phyloP scores from a whole-genome alignment of 64 coral and sea anemone genomes.

The Catalaphyllia jardinei region DNA sequence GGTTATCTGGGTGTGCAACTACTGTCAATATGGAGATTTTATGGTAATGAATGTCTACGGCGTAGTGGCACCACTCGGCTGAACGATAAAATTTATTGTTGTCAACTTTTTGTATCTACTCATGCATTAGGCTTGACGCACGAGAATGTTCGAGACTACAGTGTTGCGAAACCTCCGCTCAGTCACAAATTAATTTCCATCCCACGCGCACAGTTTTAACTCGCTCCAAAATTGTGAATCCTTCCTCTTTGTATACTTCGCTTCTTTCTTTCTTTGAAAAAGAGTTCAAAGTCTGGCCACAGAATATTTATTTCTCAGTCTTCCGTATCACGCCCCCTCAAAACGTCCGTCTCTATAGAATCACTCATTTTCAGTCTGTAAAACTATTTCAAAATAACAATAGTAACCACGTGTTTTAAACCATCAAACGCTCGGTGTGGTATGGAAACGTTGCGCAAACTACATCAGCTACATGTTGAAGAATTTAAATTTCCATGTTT shows the following conservation, averaged over 20 bases:
- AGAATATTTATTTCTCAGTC: not conserved
- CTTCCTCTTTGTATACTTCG: not conserved
- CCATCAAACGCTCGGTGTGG: not conserved
- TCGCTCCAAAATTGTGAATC: not conserved
- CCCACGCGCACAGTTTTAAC: not conserved
- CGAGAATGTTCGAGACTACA: not conserved
- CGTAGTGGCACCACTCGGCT: not conserved
- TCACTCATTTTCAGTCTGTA: not conserved
- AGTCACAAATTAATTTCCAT: not conserved
- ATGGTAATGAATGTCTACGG: too few species aligned
- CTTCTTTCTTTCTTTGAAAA: not conserved
- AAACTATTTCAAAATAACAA: not conserved
- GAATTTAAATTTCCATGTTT: not conserved
- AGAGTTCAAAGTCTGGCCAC: not conserved
- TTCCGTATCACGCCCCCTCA: not conserved
- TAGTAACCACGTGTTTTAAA: not conserved
- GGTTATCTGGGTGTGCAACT: too few species aligned
- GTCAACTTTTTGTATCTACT: not conserved
- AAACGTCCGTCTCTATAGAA: not conserved
- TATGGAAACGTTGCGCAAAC: not conserved
- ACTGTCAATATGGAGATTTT: too few species aligned
- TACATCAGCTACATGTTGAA: not conserved
- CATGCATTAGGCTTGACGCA: not conserved
- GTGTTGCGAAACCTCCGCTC: not conserved
- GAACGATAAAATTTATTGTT: not conserved